These are phyloP conservation scores for Mormyrus lacerda DNA, from an alignment of 2,113 vertebrate species.

Conservation along the genomic window DNA sequence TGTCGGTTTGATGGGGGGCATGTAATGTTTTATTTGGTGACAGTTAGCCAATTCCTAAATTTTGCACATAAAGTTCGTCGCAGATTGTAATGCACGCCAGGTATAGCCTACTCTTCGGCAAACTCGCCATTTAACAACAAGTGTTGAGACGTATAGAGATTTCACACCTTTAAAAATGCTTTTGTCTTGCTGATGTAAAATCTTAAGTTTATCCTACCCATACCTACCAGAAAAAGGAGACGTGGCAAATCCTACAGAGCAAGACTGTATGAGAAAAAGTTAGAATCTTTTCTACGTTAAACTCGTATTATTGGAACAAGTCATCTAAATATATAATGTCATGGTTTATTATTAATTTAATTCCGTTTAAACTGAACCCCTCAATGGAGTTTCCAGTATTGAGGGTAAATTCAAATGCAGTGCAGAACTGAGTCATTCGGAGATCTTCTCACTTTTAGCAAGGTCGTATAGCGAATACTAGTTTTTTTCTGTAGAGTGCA, in stretches of 20 bases:
- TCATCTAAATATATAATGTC: neutral
- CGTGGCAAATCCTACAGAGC: neutral
- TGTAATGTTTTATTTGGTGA: neutral
- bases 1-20: neutral
- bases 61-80: neutral
- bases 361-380: neutral
- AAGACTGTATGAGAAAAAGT: neutral
- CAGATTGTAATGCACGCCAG: neutral
- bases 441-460: neutral
- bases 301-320: neutral
- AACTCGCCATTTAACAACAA: neutral
- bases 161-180: neutral
- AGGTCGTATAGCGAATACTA: neutral
- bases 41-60: neutral
- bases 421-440: neutral
- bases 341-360: neutral
- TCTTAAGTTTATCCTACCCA: neutral
- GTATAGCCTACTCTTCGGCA: neutral
- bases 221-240: neutral
- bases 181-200: neutral
- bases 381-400: neutral
- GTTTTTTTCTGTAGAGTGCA: neutral
- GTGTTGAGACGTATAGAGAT: neutral
- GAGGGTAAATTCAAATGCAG: neutral
- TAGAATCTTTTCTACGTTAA: neutral